Evolutionary conservation across 2,113 vertebrate species (phyloP).

Genomic region (Phodopus roborovskii): DNA sequence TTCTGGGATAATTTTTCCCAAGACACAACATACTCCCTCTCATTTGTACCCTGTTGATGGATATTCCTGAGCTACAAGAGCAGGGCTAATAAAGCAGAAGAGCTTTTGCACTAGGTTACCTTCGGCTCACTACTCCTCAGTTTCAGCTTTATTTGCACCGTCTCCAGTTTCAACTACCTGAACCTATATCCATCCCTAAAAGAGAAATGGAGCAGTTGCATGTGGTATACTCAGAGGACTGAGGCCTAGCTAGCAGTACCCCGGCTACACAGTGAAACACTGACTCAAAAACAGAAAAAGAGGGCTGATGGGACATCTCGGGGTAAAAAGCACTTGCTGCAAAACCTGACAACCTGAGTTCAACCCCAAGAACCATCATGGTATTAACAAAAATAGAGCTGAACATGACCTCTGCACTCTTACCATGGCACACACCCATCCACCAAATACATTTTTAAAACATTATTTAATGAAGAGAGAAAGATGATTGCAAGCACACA

Average conservation of each 20-base stretch:
- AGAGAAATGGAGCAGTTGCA: neutral
- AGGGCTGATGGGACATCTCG: neutral
- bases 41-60: accelerated
- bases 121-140: neutral
- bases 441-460: neutral
- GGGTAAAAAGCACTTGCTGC: neutral
- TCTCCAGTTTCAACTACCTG: neutral
- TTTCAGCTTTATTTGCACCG: neutral
- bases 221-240: too few species aligned
- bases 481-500: neutral
- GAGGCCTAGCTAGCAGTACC: neutral
- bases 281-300: neutral
- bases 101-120: neutral
- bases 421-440: neutral
- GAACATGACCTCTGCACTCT: neutral
- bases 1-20: neutral
- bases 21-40: neutral
- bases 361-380: neutral
- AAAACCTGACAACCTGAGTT: neutral
- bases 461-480: neutral
- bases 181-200: neutral
- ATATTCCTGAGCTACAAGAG: neutral
- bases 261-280: neutral
- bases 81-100: neutral
- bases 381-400: neutral